Evolutionary conservation across 2,797 vertebrate species (phyloP), one percentile per base, ranked within the genome.

Genomic region (Novumbra hubbsi): DNA sequence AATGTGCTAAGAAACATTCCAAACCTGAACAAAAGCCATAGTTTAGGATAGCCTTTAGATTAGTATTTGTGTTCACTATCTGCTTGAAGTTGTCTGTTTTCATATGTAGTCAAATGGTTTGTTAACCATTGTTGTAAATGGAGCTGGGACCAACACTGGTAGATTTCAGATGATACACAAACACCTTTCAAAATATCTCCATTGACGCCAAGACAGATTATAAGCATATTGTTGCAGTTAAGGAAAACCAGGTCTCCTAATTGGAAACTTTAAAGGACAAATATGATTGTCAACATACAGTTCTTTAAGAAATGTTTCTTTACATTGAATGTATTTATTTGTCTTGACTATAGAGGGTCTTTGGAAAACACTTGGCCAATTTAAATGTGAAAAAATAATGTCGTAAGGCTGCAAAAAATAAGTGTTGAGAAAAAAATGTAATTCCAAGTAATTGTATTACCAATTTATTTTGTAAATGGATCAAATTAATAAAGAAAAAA

Each of bases 401-500:
- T 38, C 34, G 3, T 3, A 38, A 3, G 3, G 8, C 3, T 38
- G 34, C 3, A 8, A 38, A 38, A 38, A 38, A 16, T 2, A 68
- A 71, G 70, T 67, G 34, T 24, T 57, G 71, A 80, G 24, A 68
- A 17, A 78, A 4, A 79, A 45, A 69, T 55, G 79, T 41, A 81
- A 7, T 72, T 75, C 45, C 75, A 76, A 77, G 30, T 30, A 1
- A 21, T 52, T 85, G 73, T 71, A 78, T 77, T 88, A 79, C 41
- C 68, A 34, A 80, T 7, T 75, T 76, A 50, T 27, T 11, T n/a
- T 73, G 62, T 69, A 73, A 24, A 75, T 74, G 77, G 50, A 76
- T 81, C 2, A 85, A 72, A 76, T 83, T 76, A 85, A 77, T 83
- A 27, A 78, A 81, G 24, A 85, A 49, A 11, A 45, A 12, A 0